Percentiles rank a stretch among this genome's conserved stretches.
phyloP scores from a whole-genome alignment of 2,797 vertebrate genomes.

The Pelobates cultripes region DNA sequence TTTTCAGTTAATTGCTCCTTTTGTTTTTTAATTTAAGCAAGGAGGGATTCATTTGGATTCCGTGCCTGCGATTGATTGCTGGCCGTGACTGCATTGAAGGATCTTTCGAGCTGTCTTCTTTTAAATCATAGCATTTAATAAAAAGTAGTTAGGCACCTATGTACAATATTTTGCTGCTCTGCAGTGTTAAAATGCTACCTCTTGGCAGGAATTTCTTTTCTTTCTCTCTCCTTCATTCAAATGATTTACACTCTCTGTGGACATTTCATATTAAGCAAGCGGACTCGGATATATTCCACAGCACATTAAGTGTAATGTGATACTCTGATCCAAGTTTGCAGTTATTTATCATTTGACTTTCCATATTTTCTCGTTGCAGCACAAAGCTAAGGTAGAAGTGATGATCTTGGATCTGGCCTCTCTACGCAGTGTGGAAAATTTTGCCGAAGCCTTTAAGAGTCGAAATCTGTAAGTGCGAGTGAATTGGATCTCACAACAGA shows the following conservation, averaged over 20 bases:
- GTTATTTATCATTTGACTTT: slow-evolving; percentile 71
- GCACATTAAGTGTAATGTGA: slow-evolving; percentile 67
- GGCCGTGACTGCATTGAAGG: slow-evolving; percentile 31
- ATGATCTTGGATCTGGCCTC: slow-evolving; percentile 92
- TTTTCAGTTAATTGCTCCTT: no score
- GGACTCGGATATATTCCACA: slow-evolving; percentile 69
- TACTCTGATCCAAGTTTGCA: slow-evolving; percentile 66
- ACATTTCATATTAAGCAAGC: slow-evolving; percentile 72
- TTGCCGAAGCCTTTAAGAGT: slow-evolving; percentile 89
- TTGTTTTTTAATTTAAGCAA: neutral
- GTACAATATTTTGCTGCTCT: slow-evolving; percentile 58
- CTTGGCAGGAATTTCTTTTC: slow-evolving; percentile 62
- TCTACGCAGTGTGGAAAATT: slow-evolving; percentile 86
- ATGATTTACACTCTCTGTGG: slow-evolving; percentile 70
- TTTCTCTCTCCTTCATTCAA: slow-evolving; percentile 56
- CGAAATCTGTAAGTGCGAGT: slow-evolving; percentile 88
- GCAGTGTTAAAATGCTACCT: slow-evolving; percentile 59
- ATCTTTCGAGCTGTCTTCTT: slow-evolving; percentile 34
- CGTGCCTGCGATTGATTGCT: slow-evolving; percentile 30
- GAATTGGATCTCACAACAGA: slow-evolving; percentile 27
- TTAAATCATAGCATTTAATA: slow-evolving; percentile 23
- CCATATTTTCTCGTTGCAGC: slow-evolving; percentile 74
- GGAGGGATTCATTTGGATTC: slow-evolving; percentile 27
- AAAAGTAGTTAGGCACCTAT: slow-evolving; percentile 53
- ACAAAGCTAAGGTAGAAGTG: slow-evolving; percentile 93